Percentiles rank a stretch among this genome's conserved stretches.
Evolutionary conservation across 2,888 invertebrate genomes (phyloP).

Genomic region (Polydrusus cervinus): DNA sequence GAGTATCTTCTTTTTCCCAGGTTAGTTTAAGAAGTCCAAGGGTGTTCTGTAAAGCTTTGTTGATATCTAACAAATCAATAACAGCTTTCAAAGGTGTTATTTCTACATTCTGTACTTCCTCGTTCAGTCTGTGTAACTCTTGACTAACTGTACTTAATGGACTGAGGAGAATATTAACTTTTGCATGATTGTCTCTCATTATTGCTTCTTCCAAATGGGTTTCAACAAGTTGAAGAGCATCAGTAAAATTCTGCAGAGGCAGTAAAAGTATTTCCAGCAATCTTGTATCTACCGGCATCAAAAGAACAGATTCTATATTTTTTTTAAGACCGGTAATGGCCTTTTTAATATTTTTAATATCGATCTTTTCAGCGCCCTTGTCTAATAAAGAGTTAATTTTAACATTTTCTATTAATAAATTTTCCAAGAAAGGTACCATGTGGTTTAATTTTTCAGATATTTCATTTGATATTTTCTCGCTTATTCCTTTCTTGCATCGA

Average conservation of each 20-base stretch:
- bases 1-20: constrained; percentile 3
- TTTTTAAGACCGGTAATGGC: constrained; percentile 47
- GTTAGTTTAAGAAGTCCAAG: constrained; percentile 37
- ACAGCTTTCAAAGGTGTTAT: constrained; percentile 43
- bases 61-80: constrained; percentile 30
- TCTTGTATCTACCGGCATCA: constrained; percentile 51
- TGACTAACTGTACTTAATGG: constrained; percentile 44
- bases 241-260: constrained; percentile 54
- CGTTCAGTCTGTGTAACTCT: constrained; percentile 48
- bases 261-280: constrained; percentile 51
- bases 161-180: constrained; percentile 42
- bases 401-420: constrained; percentile 59
- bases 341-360: constrained; percentile 44
- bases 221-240: constrained; percentile 50
- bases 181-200: constrained; percentile 35
- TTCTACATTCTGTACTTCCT: constrained; percentile 37
- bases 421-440: constrained; percentile 58
- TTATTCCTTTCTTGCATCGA: constrained; percentile 57
- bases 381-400: constrained; percentile 60
- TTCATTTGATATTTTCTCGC: constrained; percentile 54
- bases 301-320: constrained; percentile 48
- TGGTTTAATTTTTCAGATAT: constrained; percentile 51
- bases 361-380: constrained; percentile 37
- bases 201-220: constrained; percentile 35
- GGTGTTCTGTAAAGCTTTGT: constrained; percentile 41